Percentiles rank a stretch among this genome's conserved stretches.
Conservation (phyloP, 2,797 vertebrate genomes). For the Callimico goeldii region DNA sequence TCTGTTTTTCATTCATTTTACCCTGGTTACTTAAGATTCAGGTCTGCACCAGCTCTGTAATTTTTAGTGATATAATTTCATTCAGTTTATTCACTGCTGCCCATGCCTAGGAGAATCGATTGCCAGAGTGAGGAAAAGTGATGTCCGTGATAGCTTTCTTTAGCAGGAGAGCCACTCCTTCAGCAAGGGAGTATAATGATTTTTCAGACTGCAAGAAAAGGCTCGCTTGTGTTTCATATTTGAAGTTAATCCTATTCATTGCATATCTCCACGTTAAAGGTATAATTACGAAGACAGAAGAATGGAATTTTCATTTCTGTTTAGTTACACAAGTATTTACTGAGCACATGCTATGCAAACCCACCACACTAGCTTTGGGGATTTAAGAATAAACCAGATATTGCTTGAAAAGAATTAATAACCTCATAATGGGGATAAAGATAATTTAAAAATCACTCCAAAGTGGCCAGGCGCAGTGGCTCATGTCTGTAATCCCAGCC, state of each 20-base stretch:
- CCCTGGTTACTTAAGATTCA: conserved; percentile 7
- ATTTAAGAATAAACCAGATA: background rate
- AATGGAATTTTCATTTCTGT: background rate
- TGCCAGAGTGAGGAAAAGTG: too few species aligned
- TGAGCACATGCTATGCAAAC: background rate
- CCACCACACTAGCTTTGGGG: background rate
- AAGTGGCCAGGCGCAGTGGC: background rate
- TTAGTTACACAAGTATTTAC: background rate
- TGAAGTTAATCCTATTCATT: background rate
- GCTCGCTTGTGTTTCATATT: background rate
- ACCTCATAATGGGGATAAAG: background rate
- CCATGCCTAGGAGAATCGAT: background rate
- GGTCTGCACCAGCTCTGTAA: background rate
- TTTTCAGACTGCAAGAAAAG: background rate
- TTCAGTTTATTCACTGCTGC: background rate
- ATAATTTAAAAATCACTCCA: background rate
- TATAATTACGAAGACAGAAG: background rate
- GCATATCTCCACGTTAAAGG: background rate
- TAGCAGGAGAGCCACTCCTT: background rate
- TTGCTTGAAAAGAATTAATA: background rate
- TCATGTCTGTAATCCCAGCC: too few species aligned
- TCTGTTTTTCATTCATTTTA: background rate
- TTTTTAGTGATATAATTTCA: background rate
- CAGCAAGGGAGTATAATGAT: background rate
- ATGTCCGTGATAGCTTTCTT: background rate